Evolutionary conservation across 2,888 invertebrate genomes (phyloP), one percentile per base, ranked within the genome.

Genomic region (Apotomis capreana): DNA sequence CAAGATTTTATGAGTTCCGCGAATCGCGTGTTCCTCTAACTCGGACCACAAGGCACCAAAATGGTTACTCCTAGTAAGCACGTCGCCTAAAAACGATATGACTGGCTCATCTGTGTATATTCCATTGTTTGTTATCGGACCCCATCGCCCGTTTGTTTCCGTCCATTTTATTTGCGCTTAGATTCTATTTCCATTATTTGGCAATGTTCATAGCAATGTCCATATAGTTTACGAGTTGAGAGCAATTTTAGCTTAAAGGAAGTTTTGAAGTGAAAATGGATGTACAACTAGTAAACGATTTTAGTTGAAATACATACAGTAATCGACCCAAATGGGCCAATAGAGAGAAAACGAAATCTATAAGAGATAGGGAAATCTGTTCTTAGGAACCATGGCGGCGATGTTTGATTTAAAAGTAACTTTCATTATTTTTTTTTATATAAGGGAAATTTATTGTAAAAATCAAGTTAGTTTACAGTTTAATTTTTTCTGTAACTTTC

Each of bases 11-110:
- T 12, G 12, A n/a, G n/a, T 4, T 3, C n/a, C 13, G n/a, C n/a
- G 37, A 37, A 55, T 51, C 46, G 71, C 40, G 3, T 5, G 12
- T 37, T 72, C 79, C 64, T 68, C 3, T 77, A 9, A 36, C 74
- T 82, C 82, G 73, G 2, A 70, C 74, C 65, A 40, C 8, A 49
- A 69, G 26, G 69, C 74, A 76, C 77, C 78, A 82, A 84, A 87
- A 83, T 80, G 80, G 81, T 82, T 83, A 83, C 79, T 80, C 80
- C 79, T 85, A 89, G 87, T 89, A 87, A 85, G 85, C 89, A 90
- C 89, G 89, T 89, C 78, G 83, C 74, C 81, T 78, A 79, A 85
- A 89, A 88, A 87, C 86, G 89, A 84, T 88, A 85, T 86, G 82
- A 83, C 80, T 79, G 81, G 82, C 82, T 84, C 84, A 82, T 84